These are phyloP conservation scores for Chironomus riparius DNA, from an alignment of 2,888 invertebrate species.

Conservation along the genomic window DNA sequence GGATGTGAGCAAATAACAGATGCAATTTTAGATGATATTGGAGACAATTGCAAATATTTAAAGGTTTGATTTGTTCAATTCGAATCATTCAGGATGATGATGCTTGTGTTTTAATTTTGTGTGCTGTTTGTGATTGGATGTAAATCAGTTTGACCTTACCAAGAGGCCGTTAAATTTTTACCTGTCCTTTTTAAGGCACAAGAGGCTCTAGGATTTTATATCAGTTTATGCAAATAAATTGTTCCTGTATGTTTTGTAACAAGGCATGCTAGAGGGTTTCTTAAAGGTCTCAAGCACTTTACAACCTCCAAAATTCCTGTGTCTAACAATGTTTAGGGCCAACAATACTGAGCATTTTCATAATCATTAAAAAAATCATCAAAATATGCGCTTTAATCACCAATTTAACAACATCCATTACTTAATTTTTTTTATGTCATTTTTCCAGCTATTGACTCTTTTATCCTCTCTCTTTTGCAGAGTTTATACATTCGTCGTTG, in stretches of 20 bases:
- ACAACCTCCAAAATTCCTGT: no score
- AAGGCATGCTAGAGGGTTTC: no score
- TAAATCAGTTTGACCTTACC: neutral
- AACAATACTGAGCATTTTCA: no score
- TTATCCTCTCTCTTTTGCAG: neutral
- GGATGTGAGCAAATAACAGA: conserved; percentile 16
- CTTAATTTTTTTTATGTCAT: neutral
- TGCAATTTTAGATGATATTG: neutral
- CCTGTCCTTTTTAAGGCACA: no score
- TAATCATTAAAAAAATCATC: no score
- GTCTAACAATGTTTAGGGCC: no score
- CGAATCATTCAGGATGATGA: neutral
- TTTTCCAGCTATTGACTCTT: neutral
- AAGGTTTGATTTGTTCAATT: neutral
- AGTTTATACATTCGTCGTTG: conserved; percentile 19
- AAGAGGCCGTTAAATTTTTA: no score
- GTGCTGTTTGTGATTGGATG: no score
- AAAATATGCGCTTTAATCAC: neutral
- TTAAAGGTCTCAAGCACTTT: no score
- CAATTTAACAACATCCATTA: neutral
- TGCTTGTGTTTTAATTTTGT: neutral
- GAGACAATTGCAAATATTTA: conserved; percentile 18
- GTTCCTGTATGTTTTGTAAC: no score
- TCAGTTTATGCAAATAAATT: no score
- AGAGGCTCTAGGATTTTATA: no score